Evolutionary conservation across 1,140 invertebrate genomes (phyloP), one percentile per base, ranked within the genome.

Genomic region (Drosophila nikananu): DNA sequence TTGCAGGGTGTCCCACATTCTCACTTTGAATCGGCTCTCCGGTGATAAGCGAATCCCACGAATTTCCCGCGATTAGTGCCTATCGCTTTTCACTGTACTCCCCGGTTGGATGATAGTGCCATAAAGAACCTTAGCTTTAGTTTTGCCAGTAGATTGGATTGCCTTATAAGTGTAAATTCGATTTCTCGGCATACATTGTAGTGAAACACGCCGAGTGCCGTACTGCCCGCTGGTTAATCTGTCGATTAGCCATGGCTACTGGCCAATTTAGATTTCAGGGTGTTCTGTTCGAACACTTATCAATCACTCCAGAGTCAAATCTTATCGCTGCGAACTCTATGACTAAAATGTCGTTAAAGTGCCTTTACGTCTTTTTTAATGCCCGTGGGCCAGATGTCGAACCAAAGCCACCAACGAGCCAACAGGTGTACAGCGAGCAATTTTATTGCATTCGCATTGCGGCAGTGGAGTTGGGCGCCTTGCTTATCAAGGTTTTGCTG

Each of bases 91-190:
- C 49, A 52, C 66, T 51, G 35, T 51, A 23, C 23, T 37, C 21
- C 32, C 13, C 25, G 44, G 35, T 54, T 42, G 19, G 59, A 75
- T 77, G 81, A 84, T 83, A 83, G 61, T 77, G 72, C 32, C 81
- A 61, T 68, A 77, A 68, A 68, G 37, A 58, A 64, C 52, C 52
- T 54, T 35, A 58, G 54, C 5, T 39, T 57, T 25, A 66, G 55
- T 73, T 73, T 59, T 23, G 8, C 19, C 57, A 35, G 48, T 37
- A 25, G 19, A 37, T 67, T 27, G 41, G 30, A 48, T 48, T n/a
- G 35, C 3, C 12, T 27, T 64, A 30, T 15, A 17, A 46, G 25
- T 27, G 37, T 57, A 8, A 13, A 10, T 42, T 35, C 27, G 19
- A 21, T 39, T 55, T 15, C 4, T 17, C 6, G 17, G 9, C 9